Percentiles rank a stretch among this genome's conserved stretches.
Conservation (phyloP, 1,140 invertebrate species). For the Drosophila kepulauana region DNA sequence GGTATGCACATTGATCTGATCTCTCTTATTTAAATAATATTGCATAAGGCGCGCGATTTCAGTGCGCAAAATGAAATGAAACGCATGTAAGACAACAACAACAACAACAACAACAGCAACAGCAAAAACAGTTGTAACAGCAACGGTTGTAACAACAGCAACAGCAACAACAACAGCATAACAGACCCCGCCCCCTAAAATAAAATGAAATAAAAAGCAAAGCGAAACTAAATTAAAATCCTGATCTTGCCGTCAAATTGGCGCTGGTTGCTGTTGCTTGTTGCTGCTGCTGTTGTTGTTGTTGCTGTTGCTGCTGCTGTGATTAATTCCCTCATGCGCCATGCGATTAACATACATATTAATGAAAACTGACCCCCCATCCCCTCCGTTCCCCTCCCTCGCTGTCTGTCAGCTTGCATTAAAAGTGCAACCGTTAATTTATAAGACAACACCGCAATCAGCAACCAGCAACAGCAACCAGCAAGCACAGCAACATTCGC, state of each 20-base stretch:
- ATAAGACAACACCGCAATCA: conserved; percentile 63
- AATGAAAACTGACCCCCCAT: conserved; percentile 2
- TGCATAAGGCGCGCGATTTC: conserved; percentile 65
- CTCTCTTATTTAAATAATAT: conserved; percentile 62
- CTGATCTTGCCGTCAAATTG: conserved; percentile 73
- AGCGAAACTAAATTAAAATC: conserved; percentile 71
- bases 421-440: conserved; percentile 81
- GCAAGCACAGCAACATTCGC: background rate
- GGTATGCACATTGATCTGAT: conserved; percentile 43
- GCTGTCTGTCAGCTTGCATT: conserved; percentile 72
- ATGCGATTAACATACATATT: conserved; percentile 56
- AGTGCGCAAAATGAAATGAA: conserved; percentile 62
- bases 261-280: conserved; percentile 39
- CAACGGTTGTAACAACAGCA: conserved; percentile 11
- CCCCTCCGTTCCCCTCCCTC: background rate
- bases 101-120: conserved; percentile 12
- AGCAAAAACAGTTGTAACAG: conserved; percentile 4
- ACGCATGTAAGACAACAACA: conserved; percentile 54
- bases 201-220: conserved; percentile 25
- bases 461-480: conserved; percentile 21
- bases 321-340: conserved; percentile 71
- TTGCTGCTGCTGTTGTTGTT: conserved; percentile 1
- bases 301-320: conserved; percentile 36
- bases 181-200: conserved; percentile 20
- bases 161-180: conserved; percentile 23